A percentile compares a stretch with the other conserved stretches of the same genome.
Conservation (phyloP, 1,140 invertebrate species). For the Aphelinus certus region DNA sequence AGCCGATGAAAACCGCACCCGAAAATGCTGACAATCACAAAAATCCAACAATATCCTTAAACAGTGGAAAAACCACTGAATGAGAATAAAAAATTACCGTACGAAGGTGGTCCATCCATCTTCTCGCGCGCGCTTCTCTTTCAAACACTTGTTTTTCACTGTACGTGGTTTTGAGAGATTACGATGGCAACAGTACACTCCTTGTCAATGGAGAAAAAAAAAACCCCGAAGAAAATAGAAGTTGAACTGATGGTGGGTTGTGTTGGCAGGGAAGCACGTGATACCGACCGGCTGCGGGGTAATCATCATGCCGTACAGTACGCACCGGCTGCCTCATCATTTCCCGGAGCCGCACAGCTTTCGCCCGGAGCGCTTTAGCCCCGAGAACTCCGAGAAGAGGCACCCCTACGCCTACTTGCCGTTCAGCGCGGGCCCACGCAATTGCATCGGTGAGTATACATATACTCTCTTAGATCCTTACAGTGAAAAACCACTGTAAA, state of each 20-base stretch:
- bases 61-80: no score
- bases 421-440: conserved; percentile 76
- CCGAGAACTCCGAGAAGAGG: conserved; percentile 66
- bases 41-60: no score
- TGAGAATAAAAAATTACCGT: no score
- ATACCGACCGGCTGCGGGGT: conserved; percentile 62
- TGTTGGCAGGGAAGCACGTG: conserved; percentile 46
- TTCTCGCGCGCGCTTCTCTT: no score
- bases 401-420: conserved; percentile 75
- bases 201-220: neutral
- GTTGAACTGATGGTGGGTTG: conserved; percentile 2
- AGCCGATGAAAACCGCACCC: no score
- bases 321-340: conserved; percentile 73
- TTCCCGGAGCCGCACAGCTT: conserved; percentile 79
- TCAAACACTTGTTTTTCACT: no score
- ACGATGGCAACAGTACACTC: no score
- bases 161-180: no score
- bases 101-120: no score
- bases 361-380: conserved; percentile 76
- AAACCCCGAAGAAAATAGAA: neutral
- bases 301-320: conserved; percentile 66
- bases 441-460: conserved; percentile 71
- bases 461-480: no score
- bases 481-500: no score
- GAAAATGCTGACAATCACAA: no score